Evolutionary conservation across 2,113 vertebrate species (phyloP).

Genomic region (Pica pica): DNA sequence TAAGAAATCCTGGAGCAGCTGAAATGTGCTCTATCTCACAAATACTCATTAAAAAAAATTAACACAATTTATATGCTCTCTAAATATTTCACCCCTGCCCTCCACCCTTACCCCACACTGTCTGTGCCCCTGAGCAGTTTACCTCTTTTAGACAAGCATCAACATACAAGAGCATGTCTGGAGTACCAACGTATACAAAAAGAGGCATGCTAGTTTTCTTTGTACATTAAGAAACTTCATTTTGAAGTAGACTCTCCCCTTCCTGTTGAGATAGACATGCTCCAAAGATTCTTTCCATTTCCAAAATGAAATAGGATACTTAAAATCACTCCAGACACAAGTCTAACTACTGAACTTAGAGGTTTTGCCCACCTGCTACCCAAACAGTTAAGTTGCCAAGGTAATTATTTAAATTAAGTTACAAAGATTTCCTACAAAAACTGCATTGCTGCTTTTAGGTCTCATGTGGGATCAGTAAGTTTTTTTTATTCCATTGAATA

Average conservation of each 20-base stretch:
- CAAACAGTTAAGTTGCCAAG: constrained; percentile 8
- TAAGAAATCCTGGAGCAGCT: background rate
- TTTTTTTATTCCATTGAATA: background rate
- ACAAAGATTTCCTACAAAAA: background rate
- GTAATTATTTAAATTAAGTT: constrained; percentile 30
- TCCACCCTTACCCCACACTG: rapidly evolving
- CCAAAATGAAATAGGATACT: constrained; percentile 25
- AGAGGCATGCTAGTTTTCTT: background rate
- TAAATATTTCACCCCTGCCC: background rate
- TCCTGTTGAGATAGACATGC: background rate
- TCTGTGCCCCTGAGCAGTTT: background rate
- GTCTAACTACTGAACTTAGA: background rate
- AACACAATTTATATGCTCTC: background rate
- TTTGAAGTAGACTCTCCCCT: background rate
- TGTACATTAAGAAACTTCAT: background rate
- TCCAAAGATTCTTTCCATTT: constrained; percentile 46
- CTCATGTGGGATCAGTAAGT: background rate
- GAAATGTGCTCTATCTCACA: background rate
- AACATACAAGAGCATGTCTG: background rate
- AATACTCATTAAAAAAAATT: background rate
- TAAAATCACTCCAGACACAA: constrained; percentile 25
- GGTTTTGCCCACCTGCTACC: constrained; percentile 47
- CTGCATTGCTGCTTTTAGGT: background rate
- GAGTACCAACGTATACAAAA: background rate
- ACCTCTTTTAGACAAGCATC: background rate